Evolutionary conservation across 2,113 vertebrate species (phyloP), one percentile per base, ranked within the genome.

Genomic region (Coptodon bakossiorum): DNA sequence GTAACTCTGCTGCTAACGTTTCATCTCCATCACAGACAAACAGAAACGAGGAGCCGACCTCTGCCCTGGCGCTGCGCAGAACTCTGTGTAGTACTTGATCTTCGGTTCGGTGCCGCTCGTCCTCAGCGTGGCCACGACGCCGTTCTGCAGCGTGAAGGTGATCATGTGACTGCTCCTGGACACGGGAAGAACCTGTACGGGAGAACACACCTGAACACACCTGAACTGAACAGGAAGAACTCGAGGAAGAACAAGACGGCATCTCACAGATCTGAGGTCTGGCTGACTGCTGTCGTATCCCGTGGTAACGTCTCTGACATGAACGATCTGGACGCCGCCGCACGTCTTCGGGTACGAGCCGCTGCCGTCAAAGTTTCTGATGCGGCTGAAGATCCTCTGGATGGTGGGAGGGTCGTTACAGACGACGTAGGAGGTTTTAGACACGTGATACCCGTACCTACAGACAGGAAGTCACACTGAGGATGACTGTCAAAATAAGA

Each of bases 31-130:
- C 29, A 61, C 57, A 61, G 57, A 61, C 14, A 31, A 10, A 61
- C 27, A 61, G 16, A 0, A 34, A 0, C 3, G 14, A 61, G 29
- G 29, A 53, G 73, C 96, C 91, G 61, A 99, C 98, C 98, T 97
- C 89, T 95, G 95, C 1, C 97, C 97, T 0, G 98, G 98, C 1
- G 92, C 80, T 0, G 97, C 97, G 0, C 98, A 99, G 96, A 98
- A 95, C 95, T 99, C 98, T 0, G 98, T 97, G 19, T 99, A 99
- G 91, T 96, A 98, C 80, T 99, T 99, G 93, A 99, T 98, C 96
- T 99, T 99, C 38, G 98, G 98, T 87, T 99, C 98, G 0, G 98
- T 99, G 19, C 98, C 98, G 1, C 98, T 99, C 2, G 97, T 97
- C 79, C 98, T 96, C 40, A 99, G 96, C 6, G 98, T 99, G 81